phyloP scores from a whole-genome alignment of 2,113 vertebrate species.

The Galbula dea region DNA sequence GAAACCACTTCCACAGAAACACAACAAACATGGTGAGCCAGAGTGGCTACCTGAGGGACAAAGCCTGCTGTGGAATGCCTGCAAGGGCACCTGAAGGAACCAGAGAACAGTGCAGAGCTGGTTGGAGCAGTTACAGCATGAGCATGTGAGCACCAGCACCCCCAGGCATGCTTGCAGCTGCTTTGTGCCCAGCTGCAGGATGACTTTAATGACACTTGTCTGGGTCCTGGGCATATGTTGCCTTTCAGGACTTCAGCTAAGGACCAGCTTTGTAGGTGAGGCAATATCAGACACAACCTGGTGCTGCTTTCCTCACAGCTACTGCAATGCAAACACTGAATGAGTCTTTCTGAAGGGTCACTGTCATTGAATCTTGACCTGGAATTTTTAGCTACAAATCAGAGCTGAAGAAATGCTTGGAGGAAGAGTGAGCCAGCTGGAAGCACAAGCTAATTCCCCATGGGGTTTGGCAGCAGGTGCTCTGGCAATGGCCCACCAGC shows the following conservation, averaged over 20 bases:
- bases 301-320: neutral
- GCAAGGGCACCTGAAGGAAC: neutral
- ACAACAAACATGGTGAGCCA: neutral
- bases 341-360: neutral
- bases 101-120: neutral
- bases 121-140: neutral
- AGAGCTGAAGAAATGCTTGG: neutral
- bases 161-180: neutral
- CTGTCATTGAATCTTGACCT: neutral
- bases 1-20: neutral
- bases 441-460: neutral
- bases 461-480: fast-evolving
- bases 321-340: neutral
- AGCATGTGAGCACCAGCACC: neutral
- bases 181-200: neutral
- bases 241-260: neutral
- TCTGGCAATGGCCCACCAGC: too few relatives aligned
- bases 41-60: neutral
- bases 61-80: neutral
- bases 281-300: neutral
- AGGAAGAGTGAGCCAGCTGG: neutral
- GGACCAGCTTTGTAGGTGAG: neutral
- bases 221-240: neutral
- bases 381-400: neutral
- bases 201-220: neutral